Evolutionary conservation across 2,888 invertebrate genomes (phyloP), one percentile per base, ranked within the genome.

Genomic region (Matsumyia berberina): DNA sequence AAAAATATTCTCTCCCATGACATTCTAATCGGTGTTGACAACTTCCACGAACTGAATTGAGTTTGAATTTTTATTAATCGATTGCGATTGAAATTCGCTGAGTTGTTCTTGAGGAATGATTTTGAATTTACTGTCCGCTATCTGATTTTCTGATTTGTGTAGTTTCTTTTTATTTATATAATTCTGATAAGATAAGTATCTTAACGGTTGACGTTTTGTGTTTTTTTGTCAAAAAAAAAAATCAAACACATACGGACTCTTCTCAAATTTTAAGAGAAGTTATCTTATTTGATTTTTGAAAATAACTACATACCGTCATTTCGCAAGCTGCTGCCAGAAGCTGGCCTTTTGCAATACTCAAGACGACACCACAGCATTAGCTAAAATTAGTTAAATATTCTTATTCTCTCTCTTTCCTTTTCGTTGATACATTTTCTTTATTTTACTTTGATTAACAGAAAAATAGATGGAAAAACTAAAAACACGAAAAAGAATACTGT

Each of bases 401-500:
- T 12, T 31, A 6, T 2, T 15, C 37, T 49, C 55, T 15, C 37
- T 49, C 55, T 55, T 35, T 55, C 6, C 31, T 46, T 33, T 37
- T 11, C 5, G 1, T 55, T 19, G 8, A 33, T 3, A 15, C 9
- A 39, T 39, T 46, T 11, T 8, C 49, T 82, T 39, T 46, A 5
- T 11, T 55, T 82, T 69, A 85, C 83, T 74, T 85, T 85, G 0
- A 74, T 2, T 15, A 62, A 24, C 49, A 73, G 57, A 24, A 74
- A 64, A 8, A 69, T n/a, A 0, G 37, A 11, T 31, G 83, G 83
- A 15, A 69, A 69, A 9, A 79, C 37, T 8, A 85, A 37, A 33
- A 85, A 85, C n/a, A 64, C 11, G 15, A 85, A 12, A 12, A 85
- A 79, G 39, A 79, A 79, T 19, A 85, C 53, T 24, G 53, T 39